Evolutionary conservation across 1,140 invertebrate species (phyloP).

Genomic region (Lutraria rhynchaena): DNA sequence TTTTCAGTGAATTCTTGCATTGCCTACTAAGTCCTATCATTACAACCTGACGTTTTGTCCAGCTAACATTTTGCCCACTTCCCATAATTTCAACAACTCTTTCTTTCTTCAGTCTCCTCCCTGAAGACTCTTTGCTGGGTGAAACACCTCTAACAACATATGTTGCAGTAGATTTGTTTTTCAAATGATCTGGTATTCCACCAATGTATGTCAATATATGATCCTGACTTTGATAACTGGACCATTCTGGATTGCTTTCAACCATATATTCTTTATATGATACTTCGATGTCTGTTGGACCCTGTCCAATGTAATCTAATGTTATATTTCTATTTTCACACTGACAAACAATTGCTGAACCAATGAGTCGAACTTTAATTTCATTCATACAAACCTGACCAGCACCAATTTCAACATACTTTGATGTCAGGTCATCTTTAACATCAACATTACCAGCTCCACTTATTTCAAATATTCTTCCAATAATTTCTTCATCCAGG

Average conservation of each 20-base stretch:
- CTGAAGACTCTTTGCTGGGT: not conserved
- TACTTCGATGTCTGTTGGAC: constrained; percentile 23
- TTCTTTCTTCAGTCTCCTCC: constrained; percentile 9
- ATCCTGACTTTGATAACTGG: constrained; percentile 21
- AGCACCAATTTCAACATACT: constrained; percentile 29
- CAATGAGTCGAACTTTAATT: constrained; percentile 3
- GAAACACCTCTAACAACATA: constrained; percentile 4
- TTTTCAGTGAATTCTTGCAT: constrained; percentile 9
- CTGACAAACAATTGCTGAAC: constrained; percentile 1
- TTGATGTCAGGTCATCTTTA: constrained; percentile 4
- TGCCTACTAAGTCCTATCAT: constrained; percentile 24
- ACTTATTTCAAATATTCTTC: constrained; percentile 12
- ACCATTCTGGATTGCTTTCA: not conserved
- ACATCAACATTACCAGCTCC: constrained; percentile 8
- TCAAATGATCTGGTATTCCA: constrained; percentile 6
- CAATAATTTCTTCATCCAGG: not conserved
- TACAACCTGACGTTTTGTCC: constrained; percentile 18
- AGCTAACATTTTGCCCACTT: not conserved
- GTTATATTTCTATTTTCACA: constrained; percentile 14
- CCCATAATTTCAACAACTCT: constrained; percentile 38
- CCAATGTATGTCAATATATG: constrained; percentile 18
- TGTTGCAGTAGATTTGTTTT: not conserved
- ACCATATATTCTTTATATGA: not conserved
- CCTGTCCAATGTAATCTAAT: constrained; percentile 16
- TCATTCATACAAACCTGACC: constrained; percentile 5